Base-by-base conservation (phyloP, 2,888 invertebrate species). In the Antheraea yamamai region DNA sequence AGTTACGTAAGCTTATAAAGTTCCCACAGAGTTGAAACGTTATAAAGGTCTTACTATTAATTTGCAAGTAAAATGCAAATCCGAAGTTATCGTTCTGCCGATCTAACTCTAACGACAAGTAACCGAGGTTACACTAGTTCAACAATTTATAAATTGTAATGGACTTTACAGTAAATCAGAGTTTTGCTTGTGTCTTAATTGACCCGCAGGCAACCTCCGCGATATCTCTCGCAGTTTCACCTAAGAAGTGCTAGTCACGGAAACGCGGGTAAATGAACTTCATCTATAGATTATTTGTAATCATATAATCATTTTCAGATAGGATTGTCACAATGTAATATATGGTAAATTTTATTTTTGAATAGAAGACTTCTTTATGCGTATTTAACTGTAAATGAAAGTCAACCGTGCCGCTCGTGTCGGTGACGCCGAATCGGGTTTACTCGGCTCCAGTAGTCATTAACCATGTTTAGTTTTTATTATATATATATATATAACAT, bases 181-280 rank as follows among this genome's bases (percentile, higher is more conserved):
- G 18, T 58, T 39, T n/a, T 51, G 74, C 58, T 74, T 47, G 72
- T 72, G 64, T 47, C 51, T 72, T 71, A 64, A 52, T 71, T 74
- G 76, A 76, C 76, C 74, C 64, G 55, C 64, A 18, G 64, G 35
- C 72, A 64, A 74, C 74, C 76, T 61, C 52, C 55, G 71, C 47
- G 71, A 52, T 72, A 71, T 71, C 72, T 55, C 75, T 73, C 64
- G 66, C 10, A 74, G 74, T 74, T 76, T 73, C 72, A 72, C 76
- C 26, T 64, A 72, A 52, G 70, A 71, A 51, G 26, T 61, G 61
- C 70, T 14, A 39, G 71, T 66, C 64, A 74, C 18, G 68, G 52
- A n/a, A 70, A 74, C 30, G 23, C 55, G 39, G 7, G 52, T 74
- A 26, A 55, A 14, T 16, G 12, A 66, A 18, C 18, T 26, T 64